Conservation (phyloP, 2,888 invertebrate species). For the Sarcophaga variegata region DNA sequence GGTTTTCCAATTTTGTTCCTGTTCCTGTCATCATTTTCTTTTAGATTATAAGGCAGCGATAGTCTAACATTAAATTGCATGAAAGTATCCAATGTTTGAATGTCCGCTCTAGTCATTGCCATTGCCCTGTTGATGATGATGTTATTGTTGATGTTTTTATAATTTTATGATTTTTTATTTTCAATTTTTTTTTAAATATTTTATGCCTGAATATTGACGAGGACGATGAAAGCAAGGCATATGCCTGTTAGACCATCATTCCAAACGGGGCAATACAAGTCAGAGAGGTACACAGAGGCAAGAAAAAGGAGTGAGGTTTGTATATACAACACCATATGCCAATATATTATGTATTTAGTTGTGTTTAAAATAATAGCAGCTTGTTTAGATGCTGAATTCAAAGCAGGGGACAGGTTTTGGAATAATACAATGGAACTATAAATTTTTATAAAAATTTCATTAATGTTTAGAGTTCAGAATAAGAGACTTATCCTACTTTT, state of each 20-base stretch:
- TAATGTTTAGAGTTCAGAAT: no score
- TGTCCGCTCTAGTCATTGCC: not conserved
- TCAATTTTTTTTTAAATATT: not conserved
- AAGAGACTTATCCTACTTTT: no score
- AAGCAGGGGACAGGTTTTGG: not conserved
- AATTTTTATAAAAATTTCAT: no score
- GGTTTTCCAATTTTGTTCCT: not conserved
- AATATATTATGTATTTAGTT: not conserved
- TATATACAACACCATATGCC: not conserved
- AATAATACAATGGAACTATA: no score
- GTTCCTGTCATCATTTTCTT: slow-evolving; percentile 19
- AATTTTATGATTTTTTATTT: slow-evolving; percentile 49
- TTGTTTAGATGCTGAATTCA: slow-evolving; percentile 37
- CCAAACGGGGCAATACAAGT: not conserved
- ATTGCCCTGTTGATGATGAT: not conserved
- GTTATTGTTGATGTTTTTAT: slow-evolving; percentile 51
- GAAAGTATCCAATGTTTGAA: slow-evolving; percentile 11
- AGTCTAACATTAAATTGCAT: slow-evolving; percentile 61
- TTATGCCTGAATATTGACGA: slow-evolving; percentile 22
- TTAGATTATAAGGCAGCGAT: slow-evolving; percentile 60
- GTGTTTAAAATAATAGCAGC: slow-evolving; percentile 19
- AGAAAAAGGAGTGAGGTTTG: slow-evolving; percentile 34
- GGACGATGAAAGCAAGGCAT: slow-evolving; percentile 25
- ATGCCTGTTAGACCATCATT: slow-evolving; percentile 27
- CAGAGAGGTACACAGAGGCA: not conserved